Base-by-base conservation (phyloP, 2,888 invertebrate species). In the Pyrrhia umbra region DNA sequence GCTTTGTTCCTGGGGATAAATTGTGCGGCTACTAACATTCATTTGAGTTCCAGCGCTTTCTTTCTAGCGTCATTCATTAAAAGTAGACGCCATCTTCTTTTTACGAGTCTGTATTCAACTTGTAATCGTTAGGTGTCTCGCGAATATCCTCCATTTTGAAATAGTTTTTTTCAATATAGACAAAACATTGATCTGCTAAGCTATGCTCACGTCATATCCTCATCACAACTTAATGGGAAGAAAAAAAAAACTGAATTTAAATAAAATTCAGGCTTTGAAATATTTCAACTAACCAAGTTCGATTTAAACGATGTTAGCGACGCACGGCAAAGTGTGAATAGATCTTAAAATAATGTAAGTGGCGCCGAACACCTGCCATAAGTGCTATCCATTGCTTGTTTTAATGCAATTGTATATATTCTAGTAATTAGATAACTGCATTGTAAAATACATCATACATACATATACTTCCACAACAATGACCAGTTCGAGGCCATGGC, bases 1-100 rank as follows among this genome's bases (percentile, higher is more conserved):
- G 49, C 49, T 50, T 49, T 39, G 47, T 45, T 50, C 20, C n/a
- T 39, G 20, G 18, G 8, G 18, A 6, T 50, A 27, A 50, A 23
- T 39, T 43, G 37, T 58, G 37, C 20, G 18, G 18, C 34, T n/a
- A 34, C 34, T 34, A 34, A 37, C 37, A 37, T 37, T 10, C 27
- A 3, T 15, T 50, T 30, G 18, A 39, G 20, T 39, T 18, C 1
- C 18, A 49, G 34, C 37, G 42, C 21, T 13, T 27, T 15, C 3
- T 37, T 56, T 21, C 9, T 6, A 27, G 13, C 3, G 13, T 16
- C 8, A 18, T 54, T 47, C 0, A 46, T 30, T 15, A 5, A 10
- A 8, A 50, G 0, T 4, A 34, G 16, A 23, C 5, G 20, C 8
- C 8, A 18, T 55, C 6, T 4, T 25, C 13, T 16, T 8, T 23